These are phyloP conservation scores for Mesoclemmys tuberculata DNA, from an alignment of 2,113 vertebrate species.

Conservation along the genomic window DNA sequence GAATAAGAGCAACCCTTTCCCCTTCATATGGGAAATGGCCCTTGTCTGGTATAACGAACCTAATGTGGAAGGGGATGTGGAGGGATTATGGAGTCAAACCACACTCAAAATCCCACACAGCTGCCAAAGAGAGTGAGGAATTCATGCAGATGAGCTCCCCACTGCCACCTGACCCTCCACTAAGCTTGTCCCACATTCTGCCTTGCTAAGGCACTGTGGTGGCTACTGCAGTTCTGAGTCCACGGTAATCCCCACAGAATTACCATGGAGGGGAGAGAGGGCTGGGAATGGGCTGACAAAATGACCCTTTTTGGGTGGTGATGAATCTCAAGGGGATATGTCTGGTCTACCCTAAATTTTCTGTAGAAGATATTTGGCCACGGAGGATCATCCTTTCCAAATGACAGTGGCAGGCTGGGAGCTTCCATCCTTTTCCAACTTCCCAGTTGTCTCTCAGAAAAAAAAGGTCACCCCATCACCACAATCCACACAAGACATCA, in stretches of 20 bases:
- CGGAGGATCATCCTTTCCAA: background rate
- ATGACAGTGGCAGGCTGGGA: background rate
- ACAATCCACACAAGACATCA: background rate
- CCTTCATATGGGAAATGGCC: background rate
- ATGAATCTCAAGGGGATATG: background rate
- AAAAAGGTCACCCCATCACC: background rate
- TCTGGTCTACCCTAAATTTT: background rate
- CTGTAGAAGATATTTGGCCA: background rate
- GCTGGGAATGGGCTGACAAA: background rate
- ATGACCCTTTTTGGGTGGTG: background rate
- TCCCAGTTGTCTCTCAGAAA: background rate
- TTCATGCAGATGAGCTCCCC: no score
- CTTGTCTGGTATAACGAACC: background rate
- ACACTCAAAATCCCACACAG: background rate
- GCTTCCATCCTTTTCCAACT: background rate
- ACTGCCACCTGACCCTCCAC: no score
- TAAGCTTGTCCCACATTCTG: no score
- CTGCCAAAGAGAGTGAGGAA: background rate
- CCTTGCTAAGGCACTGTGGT: no score
- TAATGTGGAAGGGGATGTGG: background rate
- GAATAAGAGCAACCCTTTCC: background rate
- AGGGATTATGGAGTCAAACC: background rate
- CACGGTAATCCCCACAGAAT: background rate
- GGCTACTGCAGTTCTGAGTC: background rate
- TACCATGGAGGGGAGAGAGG: background rate